Evolutionary conservation across 2,888 invertebrate species (phyloP).

Genomic region (Pandemis cinnamomeana): DNA sequence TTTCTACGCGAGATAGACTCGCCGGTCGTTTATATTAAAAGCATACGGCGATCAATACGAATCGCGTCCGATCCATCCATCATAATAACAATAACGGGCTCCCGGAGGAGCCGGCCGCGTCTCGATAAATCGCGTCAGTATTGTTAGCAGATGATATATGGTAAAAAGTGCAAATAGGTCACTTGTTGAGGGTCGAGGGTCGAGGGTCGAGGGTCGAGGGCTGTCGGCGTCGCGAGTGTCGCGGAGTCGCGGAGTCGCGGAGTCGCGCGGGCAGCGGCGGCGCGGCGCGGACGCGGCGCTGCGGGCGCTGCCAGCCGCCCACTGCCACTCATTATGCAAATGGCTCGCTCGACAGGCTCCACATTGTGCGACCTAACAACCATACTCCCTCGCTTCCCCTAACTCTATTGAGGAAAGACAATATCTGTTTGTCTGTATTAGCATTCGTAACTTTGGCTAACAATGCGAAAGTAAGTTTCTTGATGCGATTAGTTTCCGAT

Average conservation of each 20-base stretch:
- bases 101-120: slow-evolving; percentile 18
- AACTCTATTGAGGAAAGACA: slow-evolving; percentile 21
- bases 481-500: neutral
- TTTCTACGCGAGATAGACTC: slow-evolving; percentile 21
- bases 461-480: slow-evolving; percentile 9
- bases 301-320: slow-evolving; percentile 46
- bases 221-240: slow-evolving; percentile 1
- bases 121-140: slow-evolving; percentile 31
- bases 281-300: slow-evolving; percentile 42
- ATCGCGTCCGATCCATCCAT: slow-evolving; percentile 36
- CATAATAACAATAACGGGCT: slow-evolving; percentile 28
- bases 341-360: slow-evolving; percentile 56
- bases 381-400: slow-evolving; percentile 29
- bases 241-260: slow-evolving; percentile 1
- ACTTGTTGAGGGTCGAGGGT: slow-evolving; percentile 53
- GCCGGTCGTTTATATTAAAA: slow-evolving; percentile 31
- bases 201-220: slow-evolving; percentile 39
- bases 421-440: slow-evolving; percentile 32
- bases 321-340: slow-evolving; percentile 71
- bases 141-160: slow-evolving; percentile 49
- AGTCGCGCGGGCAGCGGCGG: slow-evolving; percentile 46
- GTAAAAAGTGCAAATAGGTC: slow-evolving; percentile 63
- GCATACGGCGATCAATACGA: slow-evolving; percentile 36
- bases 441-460: slow-evolving; percentile 28
- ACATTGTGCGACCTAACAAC: slow-evolving; percentile 25